Percentiles rank a stretch among this genome's conserved stretches.
phyloP scores from a whole-genome alignment of 2,113 vertebrate species.

The Elanoides forficatus region DNA sequence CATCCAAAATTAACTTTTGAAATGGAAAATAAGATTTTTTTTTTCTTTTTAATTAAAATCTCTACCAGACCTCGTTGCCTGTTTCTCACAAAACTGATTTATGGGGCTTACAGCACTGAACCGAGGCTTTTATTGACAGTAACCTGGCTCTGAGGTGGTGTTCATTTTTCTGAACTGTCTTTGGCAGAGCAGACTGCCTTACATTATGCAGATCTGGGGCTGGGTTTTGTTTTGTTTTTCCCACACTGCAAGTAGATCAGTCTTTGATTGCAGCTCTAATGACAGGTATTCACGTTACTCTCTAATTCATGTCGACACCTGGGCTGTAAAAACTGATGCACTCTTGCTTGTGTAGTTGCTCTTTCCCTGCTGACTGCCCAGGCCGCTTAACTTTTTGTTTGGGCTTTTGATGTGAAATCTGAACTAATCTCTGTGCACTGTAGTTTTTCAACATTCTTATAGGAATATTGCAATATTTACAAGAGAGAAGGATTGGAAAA shows the following conservation, averaged over 20 bases:
- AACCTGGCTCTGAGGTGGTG: neutral
- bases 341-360: neutral
- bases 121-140: neutral
- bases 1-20: neutral
- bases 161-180: neutral
- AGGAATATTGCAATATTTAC: conserved; percentile 28
- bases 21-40: neutral
- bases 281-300: conserved; percentile 14
- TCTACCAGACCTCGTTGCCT: neutral
- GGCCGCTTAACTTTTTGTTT: neutral
- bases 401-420: conserved; percentile 39
- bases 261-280: conserved; percentile 22
- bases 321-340: conserved; percentile 22
- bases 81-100: conserved; percentile 11
- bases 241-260: neutral
- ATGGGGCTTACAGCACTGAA: neutral
- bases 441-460: conserved; percentile 29
- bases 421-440: neutral
- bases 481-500: neutral
- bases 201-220: neutral
- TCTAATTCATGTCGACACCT: conserved; percentile 28
- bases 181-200: neutral
- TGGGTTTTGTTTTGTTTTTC: conserved; percentile 32
- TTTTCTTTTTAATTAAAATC: neutral
- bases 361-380: neutral